Conservation (phyloP, 92 coral and sea anemone genomes). For the Heteractis magnifica region DNA sequence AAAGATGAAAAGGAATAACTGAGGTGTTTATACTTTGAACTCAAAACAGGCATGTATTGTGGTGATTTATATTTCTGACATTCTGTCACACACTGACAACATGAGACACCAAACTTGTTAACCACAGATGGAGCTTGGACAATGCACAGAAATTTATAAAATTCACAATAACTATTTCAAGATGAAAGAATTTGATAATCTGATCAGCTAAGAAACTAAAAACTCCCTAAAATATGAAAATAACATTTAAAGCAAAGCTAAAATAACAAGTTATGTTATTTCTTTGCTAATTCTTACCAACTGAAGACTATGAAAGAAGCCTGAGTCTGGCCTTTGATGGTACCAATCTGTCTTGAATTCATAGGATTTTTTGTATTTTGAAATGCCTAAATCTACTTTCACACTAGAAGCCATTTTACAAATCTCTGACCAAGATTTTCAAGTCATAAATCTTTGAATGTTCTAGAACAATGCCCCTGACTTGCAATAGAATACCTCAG, state of each 20-base stretch:
- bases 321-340: slow-evolving; percentile 43
- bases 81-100: slow-evolving; percentile 10
- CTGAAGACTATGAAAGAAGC: slow-evolving; percentile 31
- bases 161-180: neutral
- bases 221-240: neutral
- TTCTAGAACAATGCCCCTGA: slow-evolving; percentile 35
- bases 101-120: neutral
- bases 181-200: neutral
- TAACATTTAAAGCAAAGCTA: neutral
- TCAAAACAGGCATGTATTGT: neutral
- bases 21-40: neutral
- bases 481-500: slow-evolving; percentile 23
- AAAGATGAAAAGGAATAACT: neutral
- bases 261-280: neutral
- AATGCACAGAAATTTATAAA: neutral
- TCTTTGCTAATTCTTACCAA: slow-evolving; percentile 10
- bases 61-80: slow-evolving; percentile 19
- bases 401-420: slow-evolving; percentile 42
- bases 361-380: slow-evolving; percentile 38
- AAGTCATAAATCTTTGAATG: slow-evolving; percentile 33
- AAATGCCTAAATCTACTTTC: slow-evolving; percentile 43
- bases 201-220: neutral
- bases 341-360: slow-evolving; percentile 51
- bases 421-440: neutral
- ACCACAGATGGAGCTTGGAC: slow-evolving; percentile 31